Evolutionary conservation across 2,888 invertebrate genomes (phyloP), one percentile per base, ranked within the genome.

Genomic region (Thumatha senex): DNA sequence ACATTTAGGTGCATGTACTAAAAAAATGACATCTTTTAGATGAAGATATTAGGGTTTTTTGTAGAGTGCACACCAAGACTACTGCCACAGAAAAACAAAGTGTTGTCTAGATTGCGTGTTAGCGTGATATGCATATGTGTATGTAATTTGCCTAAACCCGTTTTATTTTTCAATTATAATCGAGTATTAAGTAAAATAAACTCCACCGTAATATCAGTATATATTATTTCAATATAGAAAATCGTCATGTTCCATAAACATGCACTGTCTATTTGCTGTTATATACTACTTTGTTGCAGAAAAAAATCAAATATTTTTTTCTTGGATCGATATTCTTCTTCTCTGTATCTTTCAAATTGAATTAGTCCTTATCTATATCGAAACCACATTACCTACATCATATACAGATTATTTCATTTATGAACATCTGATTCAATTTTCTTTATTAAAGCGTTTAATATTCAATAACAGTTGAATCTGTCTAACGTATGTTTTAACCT

Each of bases 111-210:
- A 24, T 24, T 24, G 2, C 18, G 18, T 24, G 18, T 24, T 24
- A 24, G 51, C 62, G 54, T 53, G 31, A 24, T 63, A 56, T 61
- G 61, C 59, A n/a, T n/a, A n/a, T n/a, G 61, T 64, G 46, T 63
- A 54, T 63, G 47, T 66, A 52, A 59, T 61, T 18, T 54, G 53
- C 15, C 68, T 57, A 61, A n/a, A n/a, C n/a, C n/a, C n/a, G n/a
- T n/a, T n/a, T n/a, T n/a, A n/a, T n/a, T n/a, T n/a, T n/a, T n/a
- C n/a, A n/a, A n/a, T n/a, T n/a, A n/a, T n/a, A n/a, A n/a, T n/a
- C n/a, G n/a, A n/a, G n/a, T n/a, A n/a, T n/a, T n/a, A n/a, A n/a
- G 34, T 53, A 64, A 62, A 58, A 51, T 43, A 54, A 54, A 60
- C 60, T 57, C 53, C 67, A 68, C 66, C 61, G 40, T 15, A 46